Conservation (phyloP, 2,113 vertebrate genomes). For the Bubo scandiacus region DNA sequence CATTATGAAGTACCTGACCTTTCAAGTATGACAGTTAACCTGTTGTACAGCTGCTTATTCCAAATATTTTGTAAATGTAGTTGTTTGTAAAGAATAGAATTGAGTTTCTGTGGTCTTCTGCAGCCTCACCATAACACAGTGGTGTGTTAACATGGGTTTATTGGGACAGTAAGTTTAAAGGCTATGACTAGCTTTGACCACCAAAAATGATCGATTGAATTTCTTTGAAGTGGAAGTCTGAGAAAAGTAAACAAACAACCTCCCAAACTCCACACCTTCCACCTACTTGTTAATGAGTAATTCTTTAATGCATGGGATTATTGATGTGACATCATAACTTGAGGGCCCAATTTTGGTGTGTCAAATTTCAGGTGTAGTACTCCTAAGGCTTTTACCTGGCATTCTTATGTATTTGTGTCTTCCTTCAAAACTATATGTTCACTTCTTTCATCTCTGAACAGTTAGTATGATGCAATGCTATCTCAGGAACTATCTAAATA, state of each 20-base stretch:
- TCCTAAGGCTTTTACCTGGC: background rate
- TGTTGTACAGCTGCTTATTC: constrained; percentile 60
- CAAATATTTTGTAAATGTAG: constrained; percentile 10
- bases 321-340: background rate
- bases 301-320: background rate
- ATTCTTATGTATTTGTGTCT: constrained; percentile 1
- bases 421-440: background rate
- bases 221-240: constrained; percentile 3
- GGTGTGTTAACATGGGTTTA: background rate
- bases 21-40: constrained; percentile 38
- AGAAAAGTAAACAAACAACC: background rate
- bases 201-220: background rate
- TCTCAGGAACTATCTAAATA: constrained; percentile 34
- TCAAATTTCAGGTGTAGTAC: background rate
- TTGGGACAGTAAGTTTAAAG: background rate
- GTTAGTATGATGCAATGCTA: background rate
- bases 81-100: constrained; percentile 1
- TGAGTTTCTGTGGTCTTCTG: background rate
- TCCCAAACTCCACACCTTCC: background rate
- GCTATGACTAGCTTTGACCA: constrained; percentile 12
- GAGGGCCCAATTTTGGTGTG: constrained; percentile 6
- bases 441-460: background rate
- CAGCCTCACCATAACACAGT: background rate
- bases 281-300: background rate
- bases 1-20: constrained; percentile 25